Evolutionary conservation across 2,797 vertebrate species (phyloP).

Genomic region (Neoniphon sammara): DNA sequence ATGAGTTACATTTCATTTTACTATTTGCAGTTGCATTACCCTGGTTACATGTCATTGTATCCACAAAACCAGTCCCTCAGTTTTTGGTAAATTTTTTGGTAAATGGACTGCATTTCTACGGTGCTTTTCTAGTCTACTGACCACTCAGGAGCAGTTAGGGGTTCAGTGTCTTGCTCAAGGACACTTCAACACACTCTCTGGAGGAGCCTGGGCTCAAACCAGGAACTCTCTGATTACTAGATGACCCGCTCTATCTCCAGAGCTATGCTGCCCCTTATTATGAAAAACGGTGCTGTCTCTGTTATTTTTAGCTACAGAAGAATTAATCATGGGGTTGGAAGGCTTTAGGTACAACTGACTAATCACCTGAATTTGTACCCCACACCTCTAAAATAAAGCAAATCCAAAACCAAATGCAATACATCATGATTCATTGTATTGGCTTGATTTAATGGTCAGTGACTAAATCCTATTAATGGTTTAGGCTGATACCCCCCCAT

Average conservation of each 20-base stretch:
- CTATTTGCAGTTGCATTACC: neutral
- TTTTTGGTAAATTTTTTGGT: too few relatives aligned
- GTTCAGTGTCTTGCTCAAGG: too few relatives aligned
- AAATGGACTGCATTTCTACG: too few relatives aligned
- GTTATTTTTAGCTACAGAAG: neutral
- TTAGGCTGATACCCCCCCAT: too few relatives aligned
- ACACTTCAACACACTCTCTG: too few relatives aligned
- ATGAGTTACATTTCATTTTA: constrained; percentile 6
- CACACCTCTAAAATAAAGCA: constrained; percentile 8
- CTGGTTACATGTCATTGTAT: too few relatives aligned
- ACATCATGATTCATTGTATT: constrained; percentile 22
- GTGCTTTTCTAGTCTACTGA: too few relatives aligned
- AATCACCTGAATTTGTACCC: neutral
- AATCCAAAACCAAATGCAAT: constrained; percentile 11
- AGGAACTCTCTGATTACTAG: too few relatives aligned
- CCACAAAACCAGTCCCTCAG: neutral
- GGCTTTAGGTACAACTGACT: neutral
- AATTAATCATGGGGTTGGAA: constrained; percentile 3
- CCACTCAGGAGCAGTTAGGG: too few relatives aligned
- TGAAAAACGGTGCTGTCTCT: constrained; percentile 10
- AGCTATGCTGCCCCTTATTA: neutral
- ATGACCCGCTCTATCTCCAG: too few relatives aligned
- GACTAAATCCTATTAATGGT: constrained; percentile 34
- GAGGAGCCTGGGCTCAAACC: too few relatives aligned
- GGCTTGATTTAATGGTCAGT: constrained; percentile 14